phyloP scores from a whole-genome alignment of 1,140 invertebrate species.

The Hyphantria cunea region DNA sequence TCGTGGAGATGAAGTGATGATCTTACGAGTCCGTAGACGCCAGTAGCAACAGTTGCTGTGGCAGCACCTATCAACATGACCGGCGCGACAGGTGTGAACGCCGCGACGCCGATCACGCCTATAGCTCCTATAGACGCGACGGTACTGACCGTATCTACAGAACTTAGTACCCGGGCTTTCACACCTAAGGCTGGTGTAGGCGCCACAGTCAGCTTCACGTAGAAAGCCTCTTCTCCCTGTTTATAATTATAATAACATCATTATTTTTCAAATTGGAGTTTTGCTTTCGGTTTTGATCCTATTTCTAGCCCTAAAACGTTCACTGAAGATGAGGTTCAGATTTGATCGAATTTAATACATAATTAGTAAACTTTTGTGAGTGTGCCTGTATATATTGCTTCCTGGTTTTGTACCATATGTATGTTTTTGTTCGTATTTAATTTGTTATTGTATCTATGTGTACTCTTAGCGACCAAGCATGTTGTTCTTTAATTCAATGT shows the following conservation, averaged over 20 bases:
- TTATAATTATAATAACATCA: slow-evolving; percentile 20
- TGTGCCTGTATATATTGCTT: too few species aligned
- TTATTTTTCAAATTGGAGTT: too few species aligned
- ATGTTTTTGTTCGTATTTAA: too few species aligned
- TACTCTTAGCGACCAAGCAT: too few species aligned
- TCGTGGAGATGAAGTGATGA: slow-evolving; percentile 68
- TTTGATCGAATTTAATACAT: too few species aligned
- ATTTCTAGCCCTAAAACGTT: too few species aligned
- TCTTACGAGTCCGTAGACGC: slow-evolving; percentile 67
- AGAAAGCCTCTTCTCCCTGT: slow-evolving; percentile 58
- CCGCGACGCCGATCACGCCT: slow-evolving; percentile 64
- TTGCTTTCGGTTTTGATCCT: too few species aligned
- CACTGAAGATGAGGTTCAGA: too few species aligned
- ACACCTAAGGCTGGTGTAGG: slow-evolving; percentile 63
- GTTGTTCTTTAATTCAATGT: too few species aligned
- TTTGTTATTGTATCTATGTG: too few species aligned
- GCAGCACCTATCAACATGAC: slow-evolving; percentile 57
- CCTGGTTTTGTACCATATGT: too few species aligned
- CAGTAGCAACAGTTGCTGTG: slow-evolving; percentile 61
- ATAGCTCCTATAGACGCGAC: slow-evolving; percentile 63
- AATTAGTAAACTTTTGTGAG: too few species aligned
- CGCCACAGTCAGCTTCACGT: slow-evolving; percentile 63
- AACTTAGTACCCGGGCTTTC: slow-evolving; percentile 58
- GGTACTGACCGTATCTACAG: slow-evolving; percentile 65
- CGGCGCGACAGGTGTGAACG: slow-evolving; percentile 68